Conservation (phyloP, 2,888 invertebrate genomes). For the Pristionchus entomophagus region DNA sequence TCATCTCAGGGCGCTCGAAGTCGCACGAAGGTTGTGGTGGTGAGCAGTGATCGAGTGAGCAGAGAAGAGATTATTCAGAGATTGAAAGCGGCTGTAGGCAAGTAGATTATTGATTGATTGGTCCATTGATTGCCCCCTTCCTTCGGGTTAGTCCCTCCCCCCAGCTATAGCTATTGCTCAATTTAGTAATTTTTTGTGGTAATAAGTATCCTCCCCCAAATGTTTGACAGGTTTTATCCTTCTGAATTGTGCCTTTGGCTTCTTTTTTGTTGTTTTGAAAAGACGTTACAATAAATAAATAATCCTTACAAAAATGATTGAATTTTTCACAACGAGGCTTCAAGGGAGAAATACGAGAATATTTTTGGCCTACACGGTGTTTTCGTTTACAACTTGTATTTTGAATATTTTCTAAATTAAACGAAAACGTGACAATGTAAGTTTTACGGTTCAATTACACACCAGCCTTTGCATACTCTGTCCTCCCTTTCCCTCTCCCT, state of each 20-base stretch:
- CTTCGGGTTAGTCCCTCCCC: background rate
- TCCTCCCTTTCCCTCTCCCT: background rate
- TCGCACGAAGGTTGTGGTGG: conserved; percentile 41
- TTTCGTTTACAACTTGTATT: too few relatives aligned
- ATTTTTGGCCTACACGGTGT: too few relatives aligned
- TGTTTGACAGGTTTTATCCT: background rate
- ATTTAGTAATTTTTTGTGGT: background rate
- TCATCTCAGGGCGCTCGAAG: conserved; percentile 39
- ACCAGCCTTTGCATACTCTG: too few relatives aligned
- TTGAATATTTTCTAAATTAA: too few relatives aligned
- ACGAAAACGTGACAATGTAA: too few relatives aligned
- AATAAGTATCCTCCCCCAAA: background rate
- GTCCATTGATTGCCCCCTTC: background rate
- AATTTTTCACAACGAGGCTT: too few relatives aligned
- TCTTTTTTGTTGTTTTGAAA: background rate
- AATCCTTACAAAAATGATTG: too few relatives aligned
- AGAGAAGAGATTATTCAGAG: conserved; percentile 4
- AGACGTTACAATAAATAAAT: background rate
- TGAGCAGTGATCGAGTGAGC: conserved; percentile 25
- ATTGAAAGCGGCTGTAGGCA: background rate
- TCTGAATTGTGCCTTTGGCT: background rate
- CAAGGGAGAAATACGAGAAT: too few relatives aligned
- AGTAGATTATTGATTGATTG: conserved; percentile 7
- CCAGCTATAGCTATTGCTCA: background rate
- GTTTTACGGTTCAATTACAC: too few relatives aligned